These are phyloP conservation scores for Limnephilus auricula DNA, from an alignment of 2,888 invertebrate species.

Conservation along the genomic window DNA sequence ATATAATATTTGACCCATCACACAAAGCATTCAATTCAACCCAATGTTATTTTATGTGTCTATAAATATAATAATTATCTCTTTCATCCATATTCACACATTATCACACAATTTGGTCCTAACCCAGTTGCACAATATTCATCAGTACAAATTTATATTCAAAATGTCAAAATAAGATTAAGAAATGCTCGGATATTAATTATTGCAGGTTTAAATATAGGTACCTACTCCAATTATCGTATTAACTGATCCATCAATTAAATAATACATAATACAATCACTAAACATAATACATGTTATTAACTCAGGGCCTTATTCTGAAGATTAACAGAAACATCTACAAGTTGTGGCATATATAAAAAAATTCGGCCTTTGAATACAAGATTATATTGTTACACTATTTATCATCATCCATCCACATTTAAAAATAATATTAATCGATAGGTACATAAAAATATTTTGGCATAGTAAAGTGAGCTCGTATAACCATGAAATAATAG, in stretches of 20 bases:
- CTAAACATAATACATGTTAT: neutral
- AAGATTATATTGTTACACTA: neutral
- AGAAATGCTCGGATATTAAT: neutral
- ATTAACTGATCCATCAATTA: neutral
- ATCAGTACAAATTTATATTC: slow-evolving; percentile 24
- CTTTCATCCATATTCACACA: slow-evolving; percentile 32
- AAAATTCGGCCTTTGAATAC: neutral
- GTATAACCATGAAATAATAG: slow-evolving; percentile 27
- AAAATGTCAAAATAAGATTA: slow-evolving; percentile 9
- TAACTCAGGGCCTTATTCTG: neutral
- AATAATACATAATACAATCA: neutral
- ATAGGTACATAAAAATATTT: slow-evolving; percentile 33
- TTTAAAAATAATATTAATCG: slow-evolving; percentile 46
- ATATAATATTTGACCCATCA: slow-evolving; percentile 14
- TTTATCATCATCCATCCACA: neutral
- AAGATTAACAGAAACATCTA: neutral
- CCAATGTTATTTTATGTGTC: neutral
- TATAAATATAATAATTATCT: slow-evolving; percentile 40
- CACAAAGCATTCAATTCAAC: neutral
- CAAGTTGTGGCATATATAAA: neutral
- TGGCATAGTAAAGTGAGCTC: slow-evolving; percentile 45
- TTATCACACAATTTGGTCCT: slow-evolving; percentile 66
- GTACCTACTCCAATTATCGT: neutral
- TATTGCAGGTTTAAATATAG: neutral
- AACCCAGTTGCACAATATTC: slow-evolving; percentile 60